Evolutionary conservation across 2,888 invertebrate species (phyloP).

Genomic region (Athrips mouffetella): DNA sequence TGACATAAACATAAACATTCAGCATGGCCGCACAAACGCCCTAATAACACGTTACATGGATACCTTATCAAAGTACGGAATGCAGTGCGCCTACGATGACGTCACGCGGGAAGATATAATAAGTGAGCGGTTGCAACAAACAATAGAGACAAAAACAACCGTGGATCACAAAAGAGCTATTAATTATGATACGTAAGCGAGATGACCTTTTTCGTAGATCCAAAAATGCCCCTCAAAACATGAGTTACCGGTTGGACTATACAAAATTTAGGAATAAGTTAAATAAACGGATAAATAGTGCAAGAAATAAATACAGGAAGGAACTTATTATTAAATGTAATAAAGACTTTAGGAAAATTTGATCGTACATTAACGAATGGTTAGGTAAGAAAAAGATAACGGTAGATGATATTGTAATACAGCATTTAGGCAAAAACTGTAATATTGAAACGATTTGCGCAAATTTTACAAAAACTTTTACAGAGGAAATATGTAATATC

Average conservation of each 20-base stretch:
- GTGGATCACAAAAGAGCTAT: no score
- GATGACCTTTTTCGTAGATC: background rate
- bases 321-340: background rate
- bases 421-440: background rate
- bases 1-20: no score
- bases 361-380: background rate
- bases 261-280: background rate
- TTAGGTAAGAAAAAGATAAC: background rate
- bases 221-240: background rate
- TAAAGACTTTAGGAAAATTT: background rate
- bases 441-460: background rate
- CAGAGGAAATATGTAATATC: background rate
- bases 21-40: no score
- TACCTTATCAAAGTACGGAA: no score
- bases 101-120: no score
- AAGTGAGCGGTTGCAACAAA: no score
- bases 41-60: no score
- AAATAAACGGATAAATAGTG: background rate
- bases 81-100: no score
- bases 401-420: background rate
- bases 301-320: background rate
- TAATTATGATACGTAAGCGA: no score
- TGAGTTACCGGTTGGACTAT: background rate
- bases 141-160: no score
- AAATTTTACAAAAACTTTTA: background rate